Base-by-base conservation (phyloP, 1,140 invertebrate species). In the Mylabris phalerata region DNA sequence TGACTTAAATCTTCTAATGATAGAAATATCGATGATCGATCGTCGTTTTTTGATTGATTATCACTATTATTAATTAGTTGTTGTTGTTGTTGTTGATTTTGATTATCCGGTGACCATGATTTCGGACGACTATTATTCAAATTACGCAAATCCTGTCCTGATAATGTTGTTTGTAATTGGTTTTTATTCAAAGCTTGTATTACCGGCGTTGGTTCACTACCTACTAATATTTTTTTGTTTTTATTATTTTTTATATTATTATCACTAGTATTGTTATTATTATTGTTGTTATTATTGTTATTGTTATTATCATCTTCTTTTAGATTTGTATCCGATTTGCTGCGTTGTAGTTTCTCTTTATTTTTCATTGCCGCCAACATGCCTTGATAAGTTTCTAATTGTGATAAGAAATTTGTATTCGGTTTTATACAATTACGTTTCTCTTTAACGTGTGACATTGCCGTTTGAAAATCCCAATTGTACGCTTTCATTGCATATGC, bases 401-500 rank as follows among this genome's bases (percentile, higher is more conserved):
- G 96, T 63, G 86, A 81, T 48, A 95, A 82, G 77, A 99, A 99
- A 67, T 90, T 94, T 42, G 84, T 86, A 75, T 99, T 99, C 0
- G 96, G 96, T 72, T 96, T 95, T 48, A 98, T 94, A 73, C 93
- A 97, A 64, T 79, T 90, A 13, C 96, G 80, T 71, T 91, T 93
- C 41, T 87, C 81, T 74, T 94, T 94, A 0, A 98, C 95, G 77
- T 92, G 90, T 51, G 90, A 84, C 63, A 93, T 80, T 0, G 95
- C 94, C 66, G 91, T 84, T 24, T 90, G 83, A 64, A 98, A 88
- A 66, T 92, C 86, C 93, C 92, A 95, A 70, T 92, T 90, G 73
- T 93, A 92, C 6, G 94, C 93, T 75, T 98, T 98, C 95, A 98
- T 98, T 3, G 92, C 89, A 75, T 96, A 98, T 0, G 95, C 95